Evolutionary conservation across 23 tunicate species (phyloP), one percentile per base, ranked within the genome.

Genomic region (Clavelina lepadiformis): DNA sequence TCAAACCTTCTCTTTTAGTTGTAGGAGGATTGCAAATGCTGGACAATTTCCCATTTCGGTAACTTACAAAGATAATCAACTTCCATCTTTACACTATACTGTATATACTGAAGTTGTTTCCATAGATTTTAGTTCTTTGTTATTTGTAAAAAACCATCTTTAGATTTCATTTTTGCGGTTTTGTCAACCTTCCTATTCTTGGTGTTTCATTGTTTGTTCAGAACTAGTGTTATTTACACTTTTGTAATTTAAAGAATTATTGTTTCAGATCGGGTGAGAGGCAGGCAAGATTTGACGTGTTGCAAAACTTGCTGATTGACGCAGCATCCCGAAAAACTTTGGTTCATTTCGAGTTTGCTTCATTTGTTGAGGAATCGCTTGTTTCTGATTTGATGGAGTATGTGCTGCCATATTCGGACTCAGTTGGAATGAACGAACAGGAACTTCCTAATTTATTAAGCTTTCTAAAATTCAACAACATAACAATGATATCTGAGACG

Each of bases 341-440:
- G 61, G 61, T 70, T 0, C 98, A 91, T 73, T 91, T 91, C 52
- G 98, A 91, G 62, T 55, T 91, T 33, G 98, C 98, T 35, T 91
- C 98, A 15, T 83, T 91, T 60, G 98, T 91, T 0, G 98, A 91
- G 23, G 93, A 72, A 60, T 34, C 41, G 1, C 63, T 91, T 35
- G 20, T 91, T 60, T 35, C 75, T 0, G 86, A 85, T 1, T 35
- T 91, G 27, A 58, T 76, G 33, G 58, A 72, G 8, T 27, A 56
- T 20, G 85, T 91, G 26, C 44, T 89, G 0, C 98, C 98, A 1
- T 75, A 76, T 44, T 69, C 83, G 38, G 93, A 91, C 44, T 91
- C 98, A 0, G 54, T 82, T 3, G 98, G 98, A n/a, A 78, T 91
- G 94, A 91, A 91, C 44, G 98, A 91, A 44, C 98, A 91, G 37